Evolutionary conservation across 2,113 vertebrate genomes (phyloP).

Genomic region (Peromyscus californicus): DNA sequence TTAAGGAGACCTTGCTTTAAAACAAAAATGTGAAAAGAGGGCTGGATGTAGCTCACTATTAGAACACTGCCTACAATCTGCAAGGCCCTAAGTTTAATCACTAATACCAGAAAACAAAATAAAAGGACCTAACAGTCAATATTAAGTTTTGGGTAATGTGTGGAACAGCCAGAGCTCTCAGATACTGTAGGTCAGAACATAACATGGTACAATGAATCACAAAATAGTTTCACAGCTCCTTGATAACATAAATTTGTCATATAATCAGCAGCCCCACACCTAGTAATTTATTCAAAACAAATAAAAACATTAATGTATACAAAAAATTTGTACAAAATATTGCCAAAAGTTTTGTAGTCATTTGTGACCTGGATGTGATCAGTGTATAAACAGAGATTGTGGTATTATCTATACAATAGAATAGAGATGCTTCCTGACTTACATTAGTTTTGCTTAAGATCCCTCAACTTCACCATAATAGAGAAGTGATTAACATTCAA

Average conservation of each 20-base stretch:
- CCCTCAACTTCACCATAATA: background rate
- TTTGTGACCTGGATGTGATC: background rate
- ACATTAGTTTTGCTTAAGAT: background rate
- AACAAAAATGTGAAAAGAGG: background rate
- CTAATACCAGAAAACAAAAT: no score
- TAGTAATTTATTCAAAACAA: slow-evolving; percentile 6
- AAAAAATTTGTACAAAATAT: background rate
- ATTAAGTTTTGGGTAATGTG: background rate
- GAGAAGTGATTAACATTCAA: background rate
- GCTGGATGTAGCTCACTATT: background rate
- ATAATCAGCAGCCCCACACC: background rate
- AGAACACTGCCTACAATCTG: background rate
- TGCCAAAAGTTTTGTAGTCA: background rate
- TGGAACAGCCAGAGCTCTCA: background rate
- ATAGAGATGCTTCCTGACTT: background rate
- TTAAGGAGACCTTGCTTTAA: background rate
- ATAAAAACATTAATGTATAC: background rate
- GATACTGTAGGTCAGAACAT: background rate
- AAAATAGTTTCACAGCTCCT: background rate
- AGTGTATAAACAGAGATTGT: background rate
- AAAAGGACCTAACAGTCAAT: background rate
- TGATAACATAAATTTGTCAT: background rate
- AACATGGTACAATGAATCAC: background rate
- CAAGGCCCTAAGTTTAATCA: background rate
- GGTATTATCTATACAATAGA: background rate